Conservation (phyloP, 2,797 vertebrate species). For the Cygnus olor region DNA sequence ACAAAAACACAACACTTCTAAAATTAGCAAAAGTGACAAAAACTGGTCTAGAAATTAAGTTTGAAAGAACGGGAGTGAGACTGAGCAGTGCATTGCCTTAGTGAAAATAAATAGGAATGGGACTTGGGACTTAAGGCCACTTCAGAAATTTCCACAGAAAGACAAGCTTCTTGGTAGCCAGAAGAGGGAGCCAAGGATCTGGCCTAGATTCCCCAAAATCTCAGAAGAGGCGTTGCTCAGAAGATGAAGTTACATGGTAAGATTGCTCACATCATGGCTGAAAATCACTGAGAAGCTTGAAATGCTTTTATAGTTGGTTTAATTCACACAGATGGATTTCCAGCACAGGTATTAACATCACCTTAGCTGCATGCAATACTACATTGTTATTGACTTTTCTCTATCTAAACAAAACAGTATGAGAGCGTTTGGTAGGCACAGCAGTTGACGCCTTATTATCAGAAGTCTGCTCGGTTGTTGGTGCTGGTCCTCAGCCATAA, state of each 20-base stretch:
- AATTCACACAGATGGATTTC: background rate
- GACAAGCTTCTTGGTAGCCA: background rate
- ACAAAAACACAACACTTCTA: background rate
- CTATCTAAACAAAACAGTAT: background rate
- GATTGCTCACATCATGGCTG: background rate
- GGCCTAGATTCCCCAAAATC: background rate
- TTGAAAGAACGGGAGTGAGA: background rate
- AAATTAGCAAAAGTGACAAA: background rate
- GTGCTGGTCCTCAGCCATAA: background rate
- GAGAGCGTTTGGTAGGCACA: background rate
- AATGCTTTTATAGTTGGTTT: background rate
- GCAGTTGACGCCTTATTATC: background rate
- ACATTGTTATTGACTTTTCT: background rate
- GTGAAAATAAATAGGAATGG: background rate
- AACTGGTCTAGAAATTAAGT: background rate
- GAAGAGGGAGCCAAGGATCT: background rate
- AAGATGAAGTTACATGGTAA: background rate
- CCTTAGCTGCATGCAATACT: background rate
- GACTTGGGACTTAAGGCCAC: too few relatives aligned
- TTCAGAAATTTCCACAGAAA: background rate
- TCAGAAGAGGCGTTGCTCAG: accelerated
- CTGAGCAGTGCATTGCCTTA: background rate
- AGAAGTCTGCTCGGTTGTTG: accelerated
- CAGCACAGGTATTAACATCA: background rate
- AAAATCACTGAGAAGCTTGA: background rate